These are phyloP conservation scores for Oncorhynchus clarkii DNA, from an alignment of 2,113 vertebrate genomes.

Conservation along the genomic window DNA sequence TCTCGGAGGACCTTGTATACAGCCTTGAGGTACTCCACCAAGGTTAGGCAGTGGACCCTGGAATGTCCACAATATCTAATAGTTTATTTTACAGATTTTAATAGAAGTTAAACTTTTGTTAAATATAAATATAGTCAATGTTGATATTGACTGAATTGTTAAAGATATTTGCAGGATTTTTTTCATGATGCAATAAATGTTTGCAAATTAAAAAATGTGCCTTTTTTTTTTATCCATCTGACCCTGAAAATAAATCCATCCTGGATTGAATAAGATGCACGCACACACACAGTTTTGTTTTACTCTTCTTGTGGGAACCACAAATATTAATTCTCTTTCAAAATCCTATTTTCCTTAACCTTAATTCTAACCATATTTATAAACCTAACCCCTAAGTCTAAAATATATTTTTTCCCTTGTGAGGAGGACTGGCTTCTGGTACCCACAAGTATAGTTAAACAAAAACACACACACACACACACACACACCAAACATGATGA, in stretches of 20 bases:
- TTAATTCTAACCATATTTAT: too few relatives aligned
- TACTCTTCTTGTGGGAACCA: too few relatives aligned
- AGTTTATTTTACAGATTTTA: not conserved
- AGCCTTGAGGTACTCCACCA: slow-evolving; percentile 1
- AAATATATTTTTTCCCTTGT: too few relatives aligned
- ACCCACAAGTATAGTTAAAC: too few relatives aligned
- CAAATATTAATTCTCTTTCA: too few relatives aligned
- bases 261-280: not conserved
- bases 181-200: not conserved
- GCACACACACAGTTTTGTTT: not conserved
- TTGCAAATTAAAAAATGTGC: not conserved
- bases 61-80: not conserved
- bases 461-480: too few relatives aligned
- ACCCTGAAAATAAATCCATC: not conserved
- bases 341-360: too few relatives aligned
- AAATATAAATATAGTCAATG: not conserved
- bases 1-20: not conserved
- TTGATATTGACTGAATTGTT: not conserved
- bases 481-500: too few relatives aligned
- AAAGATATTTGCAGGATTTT: not conserved
- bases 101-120: not conserved
- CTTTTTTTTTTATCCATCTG: not conserved
- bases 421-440: too few relatives aligned
- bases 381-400: too few relatives aligned
- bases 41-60: not conserved